Base-by-base conservation (phyloP, 2,888 invertebrate genomes). In the Lepas anatifera region DNA sequence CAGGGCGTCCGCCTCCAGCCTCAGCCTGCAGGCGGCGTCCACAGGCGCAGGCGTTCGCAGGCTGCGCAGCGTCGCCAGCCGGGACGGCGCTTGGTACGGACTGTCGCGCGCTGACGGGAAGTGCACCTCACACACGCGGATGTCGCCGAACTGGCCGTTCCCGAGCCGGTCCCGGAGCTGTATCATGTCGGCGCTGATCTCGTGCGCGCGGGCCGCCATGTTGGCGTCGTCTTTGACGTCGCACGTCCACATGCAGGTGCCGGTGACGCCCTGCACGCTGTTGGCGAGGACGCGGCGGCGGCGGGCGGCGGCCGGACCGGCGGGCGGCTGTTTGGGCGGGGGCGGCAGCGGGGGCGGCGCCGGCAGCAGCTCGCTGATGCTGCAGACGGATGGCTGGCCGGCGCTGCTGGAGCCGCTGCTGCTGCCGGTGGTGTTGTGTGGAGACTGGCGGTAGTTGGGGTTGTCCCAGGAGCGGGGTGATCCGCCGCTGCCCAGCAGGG, bases 231-330 rank as follows among this genome's bases (percentile, higher is more conserved):
- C 67, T 4, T 27, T 67, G 16, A 70, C 70, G 43, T 68, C 43
- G 35, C 48, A 66, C 29, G 67, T 48, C 46, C 70, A 73, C 2
- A 71, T 35, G 11, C 71, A 72, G 3, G 69, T 71, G 6, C 73
- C 73, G 10, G 73, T 70, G 6, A 71, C 70, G 13, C 72, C 72
- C 68, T 71, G 69, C 58, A 73, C 73, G 67, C 68, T 70, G 32
- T 64, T 29, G n/a, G 69, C 69, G 32, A 66, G 39, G 13, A 66
- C 16, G 16, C 39, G 39, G 25, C 25, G 66, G 13, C 39, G 66
- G 2, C 66, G 66, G 13, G 39, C 25, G 39, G 4, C 10, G 6
- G 8, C 27, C 22, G 27, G 10, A 11, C 13, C 13, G 13, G 39
- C 25, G 27, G 66, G 58, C n/a, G n/a, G n/a, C 66, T 39, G 41